Evolutionary conservation across 2,888 invertebrate species (phyloP), one percentile per base, ranked within the genome.

Genomic region (Drosophila fungiperda): DNA sequence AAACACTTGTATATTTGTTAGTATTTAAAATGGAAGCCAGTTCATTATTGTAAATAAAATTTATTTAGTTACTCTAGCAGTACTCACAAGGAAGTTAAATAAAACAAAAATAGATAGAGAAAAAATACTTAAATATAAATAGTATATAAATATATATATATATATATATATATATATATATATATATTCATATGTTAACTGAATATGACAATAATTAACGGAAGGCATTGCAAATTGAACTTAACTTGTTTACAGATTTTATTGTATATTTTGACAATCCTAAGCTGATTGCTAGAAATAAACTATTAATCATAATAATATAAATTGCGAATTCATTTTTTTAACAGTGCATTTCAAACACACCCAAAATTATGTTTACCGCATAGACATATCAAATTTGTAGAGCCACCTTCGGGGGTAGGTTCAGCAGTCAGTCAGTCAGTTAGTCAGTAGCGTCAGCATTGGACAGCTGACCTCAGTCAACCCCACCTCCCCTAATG

Each of bases 281-380:
- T 4, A 38, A 17, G 38, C 17, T 20, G n/a, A 42, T 42, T 6
- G n/a, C 6, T 20, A 45, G 1, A 15, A 45, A n/a, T 1, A 4
- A 45, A 8, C 45, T 8, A 45, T 45, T 23, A 45, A 45, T 45
- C 23, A 45, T 15, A 45, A 23, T 45, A 45, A 23, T 23, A 4
- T 4, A 23, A 23, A 15, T n/a, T 4, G 6, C 17, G 12, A 26
- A 1, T 35, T 3, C 6, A 17, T 26, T 36, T 38, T 57, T 57
- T 11, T 26, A 20, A 11, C 57, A 45, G 68, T 68, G 60, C 57
- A 11, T 26, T 45, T 5, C 38, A 64, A 68, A 83, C 89, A 87
- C 89, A 77, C 87, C 86, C 82, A 83, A 86, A 79, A 73, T 67
- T 52, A 82, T 73, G 77, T 76, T 77, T 73, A 77, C 59, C 77